These are phyloP conservation scores for Drosophila multiciliata DNA, from an alignment of 2,888 invertebrate genomes.

Conservation along the genomic window DNA sequence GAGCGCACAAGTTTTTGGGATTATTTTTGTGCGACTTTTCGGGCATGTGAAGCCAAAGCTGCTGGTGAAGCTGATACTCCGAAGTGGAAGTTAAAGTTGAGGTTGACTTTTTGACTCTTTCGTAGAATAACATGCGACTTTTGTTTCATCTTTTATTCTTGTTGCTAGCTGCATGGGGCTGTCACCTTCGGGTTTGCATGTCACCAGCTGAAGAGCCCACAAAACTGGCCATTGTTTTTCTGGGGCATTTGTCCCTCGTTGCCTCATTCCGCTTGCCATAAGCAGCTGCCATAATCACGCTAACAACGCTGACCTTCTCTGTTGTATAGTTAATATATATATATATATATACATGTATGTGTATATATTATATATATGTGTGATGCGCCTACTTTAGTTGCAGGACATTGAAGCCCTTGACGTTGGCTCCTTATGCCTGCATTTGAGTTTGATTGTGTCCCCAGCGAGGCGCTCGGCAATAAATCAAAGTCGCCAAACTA, in stretches of 20 bases:
- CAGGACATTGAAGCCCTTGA: slow-evolving; percentile 60
- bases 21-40: slow-evolving; percentile 74
- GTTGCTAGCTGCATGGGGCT: slow-evolving; percentile 41
- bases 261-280: slow-evolving; percentile 2
- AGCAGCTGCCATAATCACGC: slow-evolving; percentile 60
- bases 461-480: slow-evolving; percentile 64
- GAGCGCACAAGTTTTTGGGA: slow-evolving; percentile 75
- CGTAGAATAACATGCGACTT: slow-evolving; percentile 74
- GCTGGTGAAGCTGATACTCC: slow-evolving; percentile 36
- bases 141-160: slow-evolving; percentile 63
- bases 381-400: slow-evolving; percentile 51
- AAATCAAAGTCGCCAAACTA: slow-evolving; percentile 80
- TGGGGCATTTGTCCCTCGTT: slow-evolving; percentile 7
- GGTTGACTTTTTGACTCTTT: slow-evolving; percentile 76
- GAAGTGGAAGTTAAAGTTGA: slow-evolving; percentile 52
- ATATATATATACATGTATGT: not conserved
- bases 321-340: not conserved
- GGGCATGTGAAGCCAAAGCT: slow-evolving; percentile 66
- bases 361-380: not conserved
- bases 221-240: slow-evolving; percentile 60
- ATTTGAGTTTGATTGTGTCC: slow-evolving; percentile 66
- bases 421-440: slow-evolving; percentile 60
- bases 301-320: slow-evolving; percentile 51
- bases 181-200: slow-evolving; percentile 65
- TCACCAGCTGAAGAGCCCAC: slow-evolving; percentile 45